Conservation (phyloP, 2,113 vertebrate species). For the Capreolus pygargus region DNA sequence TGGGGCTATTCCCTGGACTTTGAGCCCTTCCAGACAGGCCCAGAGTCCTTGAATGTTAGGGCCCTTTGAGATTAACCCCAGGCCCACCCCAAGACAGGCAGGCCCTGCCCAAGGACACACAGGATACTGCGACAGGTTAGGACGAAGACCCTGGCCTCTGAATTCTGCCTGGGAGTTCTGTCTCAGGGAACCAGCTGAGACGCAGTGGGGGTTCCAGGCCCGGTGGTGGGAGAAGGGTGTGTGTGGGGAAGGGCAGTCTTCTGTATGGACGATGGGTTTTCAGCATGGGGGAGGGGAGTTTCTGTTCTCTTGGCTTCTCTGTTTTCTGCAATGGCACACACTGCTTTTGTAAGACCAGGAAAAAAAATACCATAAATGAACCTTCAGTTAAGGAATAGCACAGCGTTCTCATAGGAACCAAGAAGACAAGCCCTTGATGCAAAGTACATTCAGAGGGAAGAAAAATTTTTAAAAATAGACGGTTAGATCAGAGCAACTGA, state of each 20-base stretch:
- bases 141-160: accelerated
- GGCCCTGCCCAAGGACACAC: not conserved
- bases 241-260: not conserved
- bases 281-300: not conserved
- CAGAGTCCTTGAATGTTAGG: not conserved
- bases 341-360: slow-evolving; percentile 24
- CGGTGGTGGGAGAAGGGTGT: too few species aligned
- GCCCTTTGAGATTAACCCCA: not conserved
- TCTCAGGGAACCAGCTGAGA: not conserved
- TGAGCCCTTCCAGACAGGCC: not conserved
- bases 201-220: accelerated
- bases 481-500: not conserved
- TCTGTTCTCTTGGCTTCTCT: not conserved
- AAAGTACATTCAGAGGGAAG: not conserved
- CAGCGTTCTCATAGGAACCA: not conserved
- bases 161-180: not conserved
- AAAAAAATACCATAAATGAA: not conserved
- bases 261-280: not conserved
- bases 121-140: not conserved
- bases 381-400: not conserved
- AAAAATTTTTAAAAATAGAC: not conserved
- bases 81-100: not conserved
- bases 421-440: not conserved
- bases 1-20: not conserved
- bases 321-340: not conserved